Percentiles rank a stretch among this genome's conserved stretches.
These are phyloP conservation scores for Diglossa brunneiventris DNA, from an alignment of 2,113 vertebrate species.

Conservation along the genomic window DNA sequence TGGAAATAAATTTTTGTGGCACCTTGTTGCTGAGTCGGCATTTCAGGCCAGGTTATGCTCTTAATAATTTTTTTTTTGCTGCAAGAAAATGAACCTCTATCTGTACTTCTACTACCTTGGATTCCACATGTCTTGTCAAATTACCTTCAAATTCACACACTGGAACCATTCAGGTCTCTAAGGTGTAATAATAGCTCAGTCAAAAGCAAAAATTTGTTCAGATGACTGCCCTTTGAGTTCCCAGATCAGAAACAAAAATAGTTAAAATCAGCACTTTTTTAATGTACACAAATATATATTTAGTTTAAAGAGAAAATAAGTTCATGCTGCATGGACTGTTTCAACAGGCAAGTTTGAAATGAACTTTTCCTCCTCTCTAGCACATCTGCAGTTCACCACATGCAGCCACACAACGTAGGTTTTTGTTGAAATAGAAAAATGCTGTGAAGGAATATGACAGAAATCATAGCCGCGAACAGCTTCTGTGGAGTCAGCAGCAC, in stretches of 20 bases:
- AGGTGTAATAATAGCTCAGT: constrained; percentile 49
- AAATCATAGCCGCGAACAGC: not conserved
- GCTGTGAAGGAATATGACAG: not conserved
- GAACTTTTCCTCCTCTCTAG: constrained; percentile 16
- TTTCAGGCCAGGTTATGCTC: not conserved
- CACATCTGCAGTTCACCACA: constrained; percentile 40
- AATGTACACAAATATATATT: not conserved
- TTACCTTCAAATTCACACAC: constrained; percentile 40
- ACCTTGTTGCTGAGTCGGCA: not conserved
- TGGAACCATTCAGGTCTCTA: constrained; percentile 1
- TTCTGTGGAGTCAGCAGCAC: not conserved
- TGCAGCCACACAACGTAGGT: not conserved
- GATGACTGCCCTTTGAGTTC: constrained; percentile 8
- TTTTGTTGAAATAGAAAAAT: constrained; percentile 51
- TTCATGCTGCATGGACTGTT: not conserved
- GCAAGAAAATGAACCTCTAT: not conserved
- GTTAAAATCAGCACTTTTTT: constrained; percentile 46
- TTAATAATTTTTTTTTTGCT: not conserved
- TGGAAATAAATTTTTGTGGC: constrained; percentile 50
- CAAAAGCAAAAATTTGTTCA: constrained; percentile 49
- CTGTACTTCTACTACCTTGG: constrained; percentile 5
- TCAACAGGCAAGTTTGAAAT: not conserved
- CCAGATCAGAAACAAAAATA: constrained; percentile 26
- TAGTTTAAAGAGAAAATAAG: constrained; percentile 46
- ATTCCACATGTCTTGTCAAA: constrained; percentile 53